Evolutionary conservation across 1,140 invertebrate species (phyloP).

Genomic region (Leptinotarsa lineolata): DNA sequence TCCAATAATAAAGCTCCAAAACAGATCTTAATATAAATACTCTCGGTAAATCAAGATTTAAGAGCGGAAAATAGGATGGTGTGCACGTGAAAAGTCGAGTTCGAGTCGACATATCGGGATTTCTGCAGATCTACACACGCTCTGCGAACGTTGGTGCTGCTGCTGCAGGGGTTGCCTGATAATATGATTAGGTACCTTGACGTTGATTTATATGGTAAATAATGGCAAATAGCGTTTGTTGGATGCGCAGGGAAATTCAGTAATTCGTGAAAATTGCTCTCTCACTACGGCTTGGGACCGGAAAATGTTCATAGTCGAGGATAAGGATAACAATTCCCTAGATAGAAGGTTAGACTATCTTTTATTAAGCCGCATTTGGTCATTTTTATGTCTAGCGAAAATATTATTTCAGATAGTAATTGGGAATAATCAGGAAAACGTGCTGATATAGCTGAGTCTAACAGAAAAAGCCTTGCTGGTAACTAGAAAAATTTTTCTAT

Average conservation of each 20-base stretch:
- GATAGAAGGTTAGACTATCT: neutral
- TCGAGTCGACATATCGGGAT: neutral
- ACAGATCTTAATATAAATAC: slow-evolving; percentile 19
- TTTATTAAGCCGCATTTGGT: no score
- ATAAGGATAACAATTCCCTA: neutral
- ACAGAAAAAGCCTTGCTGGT: no score
- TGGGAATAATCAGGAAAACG: no score
- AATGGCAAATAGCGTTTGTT: slow-evolving; percentile 41
- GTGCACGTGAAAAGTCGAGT: neutral
- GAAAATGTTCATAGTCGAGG: neutral
- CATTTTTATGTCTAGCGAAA: no score
- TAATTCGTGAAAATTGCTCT: slow-evolving; percentile 27
- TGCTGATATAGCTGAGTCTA: no score
- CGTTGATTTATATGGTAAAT: slow-evolving; percentile 46
- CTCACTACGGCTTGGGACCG: slow-evolving; percentile 6
- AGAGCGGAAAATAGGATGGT: slow-evolving; percentile 23
- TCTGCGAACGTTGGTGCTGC: neutral
- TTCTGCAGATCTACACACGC: neutral
- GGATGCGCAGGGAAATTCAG: slow-evolving; percentile 36
- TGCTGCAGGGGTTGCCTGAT: slow-evolving; percentile 35
- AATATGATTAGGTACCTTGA: slow-evolving; percentile 46
- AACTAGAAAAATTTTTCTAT: no score
- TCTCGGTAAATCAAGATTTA: slow-evolving; percentile 21
- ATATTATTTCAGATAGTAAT: no score
- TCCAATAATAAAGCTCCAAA: neutral